Conservation (phyloP, 2,888 invertebrate species). For the Eremobia ochroleuca region DNA sequence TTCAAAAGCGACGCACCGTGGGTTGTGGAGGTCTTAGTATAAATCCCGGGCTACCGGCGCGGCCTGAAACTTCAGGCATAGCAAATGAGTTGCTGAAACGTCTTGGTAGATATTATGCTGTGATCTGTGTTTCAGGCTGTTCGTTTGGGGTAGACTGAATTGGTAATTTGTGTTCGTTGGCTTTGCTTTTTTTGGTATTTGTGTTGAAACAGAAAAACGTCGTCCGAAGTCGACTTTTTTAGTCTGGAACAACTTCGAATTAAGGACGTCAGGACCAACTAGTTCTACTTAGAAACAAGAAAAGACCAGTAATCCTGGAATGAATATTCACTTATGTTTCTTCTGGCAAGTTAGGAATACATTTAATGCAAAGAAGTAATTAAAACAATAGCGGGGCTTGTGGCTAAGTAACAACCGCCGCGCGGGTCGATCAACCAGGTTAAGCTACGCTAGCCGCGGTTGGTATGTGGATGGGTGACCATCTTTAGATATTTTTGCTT, state of each 20-base stretch:
- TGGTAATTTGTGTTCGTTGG: constrained; percentile 6
- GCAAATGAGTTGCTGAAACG: constrained; percentile 67
- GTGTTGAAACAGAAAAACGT: neutral
- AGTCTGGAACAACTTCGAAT: neutral
- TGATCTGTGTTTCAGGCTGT: constrained; percentile 14
- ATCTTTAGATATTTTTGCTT: too few species aligned
- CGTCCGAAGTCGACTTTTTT: neutral
- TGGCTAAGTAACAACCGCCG: neutral
- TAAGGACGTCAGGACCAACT: neutral
- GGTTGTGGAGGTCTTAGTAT: constrained; percentile 57
- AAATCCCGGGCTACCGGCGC: constrained; percentile 55
- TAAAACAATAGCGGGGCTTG: neutral
- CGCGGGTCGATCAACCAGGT: too few species aligned
- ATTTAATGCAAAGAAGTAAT: neutral
- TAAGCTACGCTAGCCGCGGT: too few species aligned
- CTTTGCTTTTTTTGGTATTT: neutral
- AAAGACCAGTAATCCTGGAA: neutral
- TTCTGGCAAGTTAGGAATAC: neutral
- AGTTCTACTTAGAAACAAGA: neutral
- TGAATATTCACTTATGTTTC: neutral
- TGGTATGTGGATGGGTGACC: too few species aligned
- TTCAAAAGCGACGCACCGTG: constrained; percentile 54
- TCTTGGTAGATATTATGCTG: constrained; percentile 24
- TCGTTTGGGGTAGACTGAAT: constrained; percentile 32
- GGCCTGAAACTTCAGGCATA: constrained; percentile 62